A percentile compares a stretch with the other conserved stretches of the same genome.
These are phyloP conservation scores for Eptatretus burgeri DNA, from an alignment of 2,113 vertebrate species.

Conservation along the genomic window DNA sequence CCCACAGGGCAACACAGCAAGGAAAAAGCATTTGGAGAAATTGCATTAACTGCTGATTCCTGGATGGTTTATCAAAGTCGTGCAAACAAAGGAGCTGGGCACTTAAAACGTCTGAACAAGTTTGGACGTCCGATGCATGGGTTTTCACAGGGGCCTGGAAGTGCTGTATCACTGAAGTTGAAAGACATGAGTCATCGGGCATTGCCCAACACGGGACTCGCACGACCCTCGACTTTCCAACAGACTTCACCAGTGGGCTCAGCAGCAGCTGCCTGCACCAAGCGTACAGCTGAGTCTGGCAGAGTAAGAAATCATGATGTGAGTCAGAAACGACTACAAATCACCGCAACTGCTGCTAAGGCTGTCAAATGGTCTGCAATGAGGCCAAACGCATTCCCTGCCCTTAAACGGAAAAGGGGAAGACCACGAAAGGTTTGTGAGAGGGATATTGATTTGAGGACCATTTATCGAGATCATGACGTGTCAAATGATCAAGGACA, in stretches of 20 bases:
- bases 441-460: slow-evolving; percentile 17
- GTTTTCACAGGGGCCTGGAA: neutral
- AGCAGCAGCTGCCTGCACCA: too few relatives aligned
- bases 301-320: too few relatives aligned
- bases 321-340: too few relatives aligned
- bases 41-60: neutral
- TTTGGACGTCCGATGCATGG: neutral
- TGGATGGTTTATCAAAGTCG: slow-evolving; percentile 5
- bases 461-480: slow-evolving; percentile 20
- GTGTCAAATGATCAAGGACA: slow-evolving; percentile 21
- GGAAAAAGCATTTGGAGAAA: too few relatives aligned
- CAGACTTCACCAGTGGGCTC: too few relatives aligned
- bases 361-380: too few relatives aligned
- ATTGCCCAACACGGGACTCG: neutral
- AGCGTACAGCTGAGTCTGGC: too few relatives aligned
- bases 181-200: neutral
- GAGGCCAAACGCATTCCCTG: too few relatives aligned
- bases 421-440: slow-evolving; percentile 16
- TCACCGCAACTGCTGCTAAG: too few relatives aligned
- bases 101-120: slow-evolving; percentile 1
- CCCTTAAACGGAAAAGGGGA: slow-evolving; percentile 12
- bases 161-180: neutral
- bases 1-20: too few relatives aligned
- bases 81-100: slow-evolving; percentile 4
- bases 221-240: too few relatives aligned